Conservation (phyloP, 1,140 invertebrate genomes). For the Dendrolimus kikuchii region DNA sequence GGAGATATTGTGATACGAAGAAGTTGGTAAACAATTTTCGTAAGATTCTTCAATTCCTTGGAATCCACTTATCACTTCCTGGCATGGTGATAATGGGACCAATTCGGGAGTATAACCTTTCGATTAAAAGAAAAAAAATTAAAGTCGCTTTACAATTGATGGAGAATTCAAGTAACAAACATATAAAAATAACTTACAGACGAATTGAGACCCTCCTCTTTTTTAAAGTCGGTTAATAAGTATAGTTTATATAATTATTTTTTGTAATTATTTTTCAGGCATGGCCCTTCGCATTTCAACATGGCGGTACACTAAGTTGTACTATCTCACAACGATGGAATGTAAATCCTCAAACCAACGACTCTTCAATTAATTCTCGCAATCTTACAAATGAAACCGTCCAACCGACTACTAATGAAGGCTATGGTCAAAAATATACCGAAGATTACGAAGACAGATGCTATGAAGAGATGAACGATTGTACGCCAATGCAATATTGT, state of each 20-base stretch:
- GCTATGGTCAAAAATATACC: constrained; percentile 46
- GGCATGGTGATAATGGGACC: no score
- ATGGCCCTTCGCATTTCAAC: constrained; percentile 63
- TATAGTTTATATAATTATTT: background rate
- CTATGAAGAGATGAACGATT: constrained; percentile 47
- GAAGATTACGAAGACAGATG: constrained; percentile 57
- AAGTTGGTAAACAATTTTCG: no score
- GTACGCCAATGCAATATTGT: constrained; percentile 38
- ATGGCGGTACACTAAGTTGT: constrained; percentile 52
- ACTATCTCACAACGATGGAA: constrained; percentile 57
- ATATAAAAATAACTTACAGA: no score
- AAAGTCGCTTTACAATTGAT: no score
- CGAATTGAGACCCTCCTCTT: no score
- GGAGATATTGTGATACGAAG: no score
- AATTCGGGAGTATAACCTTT: no score
- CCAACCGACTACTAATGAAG: constrained; percentile 30
- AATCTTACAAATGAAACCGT: constrained; percentile 22
- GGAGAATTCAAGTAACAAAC: no score
- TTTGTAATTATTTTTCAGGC: constrained; percentile 36
- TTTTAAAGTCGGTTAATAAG: background rate
- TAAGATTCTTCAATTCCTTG: no score
- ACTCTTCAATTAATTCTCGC: constrained; percentile 17
- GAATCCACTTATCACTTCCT: no score
- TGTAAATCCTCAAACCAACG: constrained; percentile 28
- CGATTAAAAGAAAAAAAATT: no score